Base-by-base conservation (phyloP, 2,797 vertebrate genomes). In the Rhabdomys pumilio region DNA sequence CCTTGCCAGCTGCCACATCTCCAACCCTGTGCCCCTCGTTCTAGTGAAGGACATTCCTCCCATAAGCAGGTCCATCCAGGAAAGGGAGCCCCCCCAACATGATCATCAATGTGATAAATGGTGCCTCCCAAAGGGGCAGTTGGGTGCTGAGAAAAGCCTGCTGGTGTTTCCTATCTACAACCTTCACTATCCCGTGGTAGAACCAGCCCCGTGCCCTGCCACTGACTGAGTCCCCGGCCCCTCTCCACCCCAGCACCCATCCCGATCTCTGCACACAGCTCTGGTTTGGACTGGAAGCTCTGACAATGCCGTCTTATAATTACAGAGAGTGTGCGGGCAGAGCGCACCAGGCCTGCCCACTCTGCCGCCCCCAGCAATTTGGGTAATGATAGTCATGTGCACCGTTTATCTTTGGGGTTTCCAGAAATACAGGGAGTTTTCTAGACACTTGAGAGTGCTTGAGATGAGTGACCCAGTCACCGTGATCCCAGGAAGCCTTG, bases 371-470 rank as follows among this genome's bases (percentile, higher is more conserved):
- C 97, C 97, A 93, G 98, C 98, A 98, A 98, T 99, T 98, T 98
- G 7, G 13, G 97, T 98, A 98, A 99, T 98, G 98, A 98, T 94
- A 98, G 98, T 98, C 98, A 98, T 98, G 98, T 97, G 93, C 55
- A 85, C 96, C 90, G 87, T 97, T 98, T 98, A 96, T 98, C 98
- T 96, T 98, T 97, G 98, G 97, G 98, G 98, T 97, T 98, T 98
- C 96, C 90, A 95, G 97, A 98, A 98, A 92, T 96, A 98, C 80
- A 97, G 94, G 90, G 82, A 19, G 81, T 94, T 90, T 95, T 97
- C 97, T 96, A 96, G 97, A 97, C 95, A 82, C 96, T 94, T 3
- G 92, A 75, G 81, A 73, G 11, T 76, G 67, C 93, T 96, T 98
- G 94, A 44, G 34, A 4, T 8, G 72, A 91, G 89, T 11, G 47